Evolutionary conservation across 64 coral and sea anemone species (phyloP), one percentile per base, ranked within the genome.

Genomic region (Platygyra sinensis): DNA sequence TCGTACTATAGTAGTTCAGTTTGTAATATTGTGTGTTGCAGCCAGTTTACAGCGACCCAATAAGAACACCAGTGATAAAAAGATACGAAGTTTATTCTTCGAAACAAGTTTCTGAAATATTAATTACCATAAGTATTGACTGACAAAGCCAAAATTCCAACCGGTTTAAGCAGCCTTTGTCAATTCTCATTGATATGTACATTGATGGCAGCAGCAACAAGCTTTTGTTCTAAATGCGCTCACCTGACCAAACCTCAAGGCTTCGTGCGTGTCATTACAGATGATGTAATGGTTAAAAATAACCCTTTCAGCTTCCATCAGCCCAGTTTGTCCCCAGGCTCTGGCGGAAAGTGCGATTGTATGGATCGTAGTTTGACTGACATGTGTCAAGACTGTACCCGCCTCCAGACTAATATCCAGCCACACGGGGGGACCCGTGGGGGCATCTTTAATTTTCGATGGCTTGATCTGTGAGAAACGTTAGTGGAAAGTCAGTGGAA

Each of bases 261-360:
- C 71, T 54, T 95, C 90, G 36, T 89, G 73, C 7, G 96, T 98
- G 82, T 98, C 93, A 83, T 98, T 98, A 30, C 93, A 98, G 87
- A 98, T 93, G 73, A 98, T 80, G 83, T 95, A 98, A 73, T 98
- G 96, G 76, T 87, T 95, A 18, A 89, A 79, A 69, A 98, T 80
- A 62, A 72, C 33, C 77, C 84, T 78, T 52, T 98, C 82, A 19
- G 74, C 78, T 59, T 52, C 63, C 65, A 49, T 76, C 72, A 72
- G 39, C 22, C 30, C 74, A n/a, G 83, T 60, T 65, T 86, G 87
- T 61, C 89, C 72, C 96, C 96, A 98, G 22, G 93, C 75, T 10
- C 73, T 73, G 46, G 90, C 31, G 15, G 90, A 91, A 31, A 77
- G 83, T 19, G 93, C 89, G 33, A 95, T 72, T 46, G 93, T 95